Evolutionary conservation across 2,797 vertebrate genomes (phyloP).

Genomic region (Triplophysa bombifrons): DNA sequence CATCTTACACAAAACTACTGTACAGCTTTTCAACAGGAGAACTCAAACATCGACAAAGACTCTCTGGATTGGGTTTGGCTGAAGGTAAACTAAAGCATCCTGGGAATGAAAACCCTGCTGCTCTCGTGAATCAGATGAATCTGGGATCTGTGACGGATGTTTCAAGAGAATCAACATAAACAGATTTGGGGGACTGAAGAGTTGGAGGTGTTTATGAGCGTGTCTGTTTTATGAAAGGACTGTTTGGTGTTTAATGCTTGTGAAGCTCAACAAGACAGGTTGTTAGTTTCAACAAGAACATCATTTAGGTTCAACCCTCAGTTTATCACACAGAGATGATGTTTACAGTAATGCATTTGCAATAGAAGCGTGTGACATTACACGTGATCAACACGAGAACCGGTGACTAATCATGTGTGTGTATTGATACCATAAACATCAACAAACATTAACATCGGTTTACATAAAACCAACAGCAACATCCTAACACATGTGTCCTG

Average conservation of each 20-base stretch:
- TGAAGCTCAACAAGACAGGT: background rate
- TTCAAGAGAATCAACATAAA: background rate
- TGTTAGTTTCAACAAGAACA: no score
- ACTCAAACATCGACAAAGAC: background rate
- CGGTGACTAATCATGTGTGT: no score
- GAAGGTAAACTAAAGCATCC: background rate
- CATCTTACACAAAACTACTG: background rate
- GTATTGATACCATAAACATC: no score
- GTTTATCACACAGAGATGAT: background rate
- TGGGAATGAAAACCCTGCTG: background rate
- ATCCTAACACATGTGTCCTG: no score
- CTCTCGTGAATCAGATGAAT: constrained; percentile 7
- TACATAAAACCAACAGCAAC: no score
- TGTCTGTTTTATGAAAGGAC: background rate
- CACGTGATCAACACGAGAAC: no score
- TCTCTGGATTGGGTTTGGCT: background rate
- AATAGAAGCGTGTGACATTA: no score
- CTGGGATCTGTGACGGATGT: background rate
- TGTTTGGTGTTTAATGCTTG: background rate
- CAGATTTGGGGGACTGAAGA: background rate
- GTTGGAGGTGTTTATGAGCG: background rate
- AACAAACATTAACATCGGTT: no score
- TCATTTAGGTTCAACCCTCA: no score
- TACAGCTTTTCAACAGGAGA: background rate
- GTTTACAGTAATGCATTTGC: no score